Percentiles rank a stretch among this genome's conserved stretches.
Evolutionary conservation across 2,888 invertebrate species (phyloP).

Genomic region (Tipula helvola): DNA sequence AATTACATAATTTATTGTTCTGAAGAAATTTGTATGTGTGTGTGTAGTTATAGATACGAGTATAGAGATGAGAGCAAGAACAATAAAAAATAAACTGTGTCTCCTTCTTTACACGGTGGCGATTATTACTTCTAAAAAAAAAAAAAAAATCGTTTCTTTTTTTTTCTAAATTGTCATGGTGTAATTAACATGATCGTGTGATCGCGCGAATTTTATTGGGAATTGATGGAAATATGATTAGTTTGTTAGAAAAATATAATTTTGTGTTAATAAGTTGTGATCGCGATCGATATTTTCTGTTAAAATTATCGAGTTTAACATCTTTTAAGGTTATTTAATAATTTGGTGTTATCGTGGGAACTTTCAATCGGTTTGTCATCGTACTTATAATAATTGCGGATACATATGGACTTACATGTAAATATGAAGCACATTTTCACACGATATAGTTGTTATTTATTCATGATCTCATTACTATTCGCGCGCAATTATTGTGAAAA

Average conservation of each 20-base stretch:
- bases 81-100: not conserved
- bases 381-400: not conserved
- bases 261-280: conserved; percentile 4
- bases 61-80: not conserved
- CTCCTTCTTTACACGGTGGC: not conserved
- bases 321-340: not conserved
- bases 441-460: not conserved
- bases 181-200: not conserved
- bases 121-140: not conserved
- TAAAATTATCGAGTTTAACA: not conserved
- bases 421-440: not conserved
- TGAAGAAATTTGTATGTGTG: not conserved
- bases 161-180: not conserved
- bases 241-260: conserved; percentile 4
- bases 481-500: not conserved
- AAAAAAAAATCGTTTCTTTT: not conserved
- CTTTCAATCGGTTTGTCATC: not conserved
- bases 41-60: not conserved
- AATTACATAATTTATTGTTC: not conserved
- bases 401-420: not conserved
- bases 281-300: conserved; percentile 4
- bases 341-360: not conserved
- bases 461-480: not conserved
- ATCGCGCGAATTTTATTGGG: not conserved
- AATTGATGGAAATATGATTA: not conserved